These are phyloP conservation scores for Pandemis heparana DNA, from an alignment of 2,888 invertebrate genomes.

Conservation along the genomic window DNA sequence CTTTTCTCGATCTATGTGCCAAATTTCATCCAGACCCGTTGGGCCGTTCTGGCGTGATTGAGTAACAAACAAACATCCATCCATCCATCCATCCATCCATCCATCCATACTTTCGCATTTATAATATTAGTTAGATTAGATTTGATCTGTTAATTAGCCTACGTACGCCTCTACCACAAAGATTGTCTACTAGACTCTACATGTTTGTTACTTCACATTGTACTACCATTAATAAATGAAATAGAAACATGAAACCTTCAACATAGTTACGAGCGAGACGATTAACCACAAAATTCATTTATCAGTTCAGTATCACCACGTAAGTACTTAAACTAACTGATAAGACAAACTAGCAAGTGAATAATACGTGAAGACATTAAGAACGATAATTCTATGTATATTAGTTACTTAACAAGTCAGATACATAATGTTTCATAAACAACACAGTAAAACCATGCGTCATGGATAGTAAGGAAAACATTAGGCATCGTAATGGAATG, in stretches of 20 bases:
- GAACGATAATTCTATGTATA: constrained; percentile 68
- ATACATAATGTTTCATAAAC: constrained; percentile 27
- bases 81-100: too few species aligned
- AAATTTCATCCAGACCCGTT: too few species aligned
- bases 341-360: constrained; percentile 48
- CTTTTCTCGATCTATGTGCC: too few species aligned
- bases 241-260: background rate
- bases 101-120: too few species aligned
- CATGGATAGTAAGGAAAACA: constrained; percentile 45
- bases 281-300: constrained; percentile 18
- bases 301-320: constrained; percentile 29
- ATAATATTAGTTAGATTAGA: too few species aligned
- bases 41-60: too few species aligned
- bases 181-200: background rate
- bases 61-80: too few species aligned
- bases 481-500: constrained; percentile 30
- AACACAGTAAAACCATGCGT: constrained; percentile 31
- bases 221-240: background rate
- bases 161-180: background rate
- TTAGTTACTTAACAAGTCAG: constrained; percentile 53
- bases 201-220: background rate
- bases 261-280: constrained; percentile 5
- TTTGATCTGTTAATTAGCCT: background rate
- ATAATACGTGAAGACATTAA: constrained; percentile 62
- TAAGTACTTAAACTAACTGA: constrained; percentile 32